Conservation (phyloP, 2,888 invertebrate species). For the Nemoura dubitans region DNA sequence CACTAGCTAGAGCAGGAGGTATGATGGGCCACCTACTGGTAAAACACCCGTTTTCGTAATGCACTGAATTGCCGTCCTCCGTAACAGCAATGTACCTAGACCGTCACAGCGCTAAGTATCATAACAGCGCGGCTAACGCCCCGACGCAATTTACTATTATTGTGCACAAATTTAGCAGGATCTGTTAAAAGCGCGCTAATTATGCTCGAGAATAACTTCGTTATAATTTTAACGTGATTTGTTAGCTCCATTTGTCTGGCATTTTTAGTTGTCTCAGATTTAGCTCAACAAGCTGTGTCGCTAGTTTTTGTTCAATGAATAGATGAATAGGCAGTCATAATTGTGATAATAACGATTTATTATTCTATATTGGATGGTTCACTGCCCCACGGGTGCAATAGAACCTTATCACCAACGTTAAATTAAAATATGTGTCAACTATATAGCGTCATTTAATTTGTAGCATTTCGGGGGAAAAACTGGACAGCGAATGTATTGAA, state of each 20-base stretch:
- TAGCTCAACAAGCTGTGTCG: background rate
- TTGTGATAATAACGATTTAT: background rate
- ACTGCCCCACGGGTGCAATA: background rate
- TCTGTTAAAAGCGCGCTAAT: background rate
- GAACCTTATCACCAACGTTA: background rate
- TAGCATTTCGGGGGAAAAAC: background rate
- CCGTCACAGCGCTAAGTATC: background rate
- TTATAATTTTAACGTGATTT: background rate
- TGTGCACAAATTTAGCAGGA: background rate
- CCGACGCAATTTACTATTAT: background rate
- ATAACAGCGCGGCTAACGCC: background rate
- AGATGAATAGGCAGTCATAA: background rate
- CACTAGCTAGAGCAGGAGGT: background rate
- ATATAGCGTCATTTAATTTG: background rate
- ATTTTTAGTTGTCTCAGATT: background rate
- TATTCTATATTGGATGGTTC: background rate
- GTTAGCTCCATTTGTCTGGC: background rate
- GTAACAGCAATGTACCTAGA: background rate
- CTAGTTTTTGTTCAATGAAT: background rate
- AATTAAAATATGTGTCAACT: background rate
- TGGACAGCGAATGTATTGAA: background rate
- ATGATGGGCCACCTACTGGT: background rate
- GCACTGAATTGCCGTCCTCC: background rate
- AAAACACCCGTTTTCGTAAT: background rate
- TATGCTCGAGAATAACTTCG: background rate